Evolutionary conservation across 2,797 vertebrate species (phyloP), one percentile per base, ranked within the genome.

Genomic region (Neostethus bicornis): DNA sequence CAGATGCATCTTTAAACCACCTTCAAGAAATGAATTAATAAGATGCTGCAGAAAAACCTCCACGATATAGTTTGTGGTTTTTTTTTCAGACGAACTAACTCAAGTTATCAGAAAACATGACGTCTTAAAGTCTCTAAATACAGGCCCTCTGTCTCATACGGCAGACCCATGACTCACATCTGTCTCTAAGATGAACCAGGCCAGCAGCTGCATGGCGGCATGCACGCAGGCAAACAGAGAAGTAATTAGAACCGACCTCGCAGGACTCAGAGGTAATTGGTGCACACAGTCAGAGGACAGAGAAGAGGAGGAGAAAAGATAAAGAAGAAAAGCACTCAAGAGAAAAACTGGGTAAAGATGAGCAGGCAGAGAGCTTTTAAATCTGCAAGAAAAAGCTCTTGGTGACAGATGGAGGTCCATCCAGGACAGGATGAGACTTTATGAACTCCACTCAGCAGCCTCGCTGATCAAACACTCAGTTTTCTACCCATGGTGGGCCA

Each of bases 201-300:
- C 50, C 19, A 13, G 17, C 35, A 47, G 50, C 48, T 1, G 9
- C 13, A 28, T 19, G 35, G 43, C 24, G 24, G 28, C 21, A 42
- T 0, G 25, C 3, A 42, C 47, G 35, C 16, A 8, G 19, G 46
- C 29, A 70, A 75, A 51, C 28, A 13, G 16, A 25, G 5, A 76
- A 46, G 77, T 81, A 75, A 85, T 85, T 84, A 85, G 51, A 52
- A 57, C 24, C 86, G 80, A 85, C 83, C 82, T 83, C 61, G 28
- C 20, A 51, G 67, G 67, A 51, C 49, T 63, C 50, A 37, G 51
- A 44, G 54, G 80, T 83, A 81, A 84, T 83, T 86, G 70, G 66
- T 41, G 14, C 51, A 61, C 63, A 63, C 43, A 43, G 55, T 43
- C 51, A 53, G 23, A n/a, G 19, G 43, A 48, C 5, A 31, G 28